Evolutionary conservation across 1,140 invertebrate genomes (phyloP).

Genomic region (Hydropsyche tenuis): DNA sequence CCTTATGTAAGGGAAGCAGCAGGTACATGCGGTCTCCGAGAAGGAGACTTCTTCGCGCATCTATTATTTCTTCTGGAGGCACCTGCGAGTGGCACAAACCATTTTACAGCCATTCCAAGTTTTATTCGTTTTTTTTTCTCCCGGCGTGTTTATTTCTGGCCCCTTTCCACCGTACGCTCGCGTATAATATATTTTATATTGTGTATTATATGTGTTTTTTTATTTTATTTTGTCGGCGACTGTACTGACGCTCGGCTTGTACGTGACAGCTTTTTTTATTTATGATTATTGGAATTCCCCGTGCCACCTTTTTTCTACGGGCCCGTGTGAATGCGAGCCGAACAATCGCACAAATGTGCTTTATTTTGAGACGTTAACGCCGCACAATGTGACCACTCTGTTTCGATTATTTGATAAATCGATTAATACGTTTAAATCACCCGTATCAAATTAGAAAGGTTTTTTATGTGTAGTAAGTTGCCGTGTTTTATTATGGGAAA

Average conservation of each 20-base stretch:
- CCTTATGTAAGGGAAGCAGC: not conserved
- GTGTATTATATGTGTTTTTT: not conserved
- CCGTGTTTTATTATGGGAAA: too few species aligned
- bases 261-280: conserved; percentile 42
- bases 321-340: not conserved
- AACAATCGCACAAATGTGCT: conserved; percentile 6
- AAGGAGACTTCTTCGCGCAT: conserved; percentile 20
- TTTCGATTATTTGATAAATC: too few species aligned
- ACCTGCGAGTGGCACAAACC: conserved; percentile 41
- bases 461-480: too few species aligned
- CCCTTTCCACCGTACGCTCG: not conserved
- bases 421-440: too few species aligned
- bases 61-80: conserved; percentile 31
- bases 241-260: conserved; percentile 29
- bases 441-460: too few species aligned
- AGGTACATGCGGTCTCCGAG: not conserved
- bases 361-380: not conserved
- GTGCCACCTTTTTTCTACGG: not conserved
- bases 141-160: not conserved
- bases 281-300: conserved; percentile 39
- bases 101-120: conserved; percentile 40
- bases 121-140: conserved; percentile 30
- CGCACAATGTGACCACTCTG: too few species aligned
- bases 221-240: not conserved
- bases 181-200: not conserved